Evolutionary conservation across 2,113 vertebrate species (phyloP).

Genomic region (Xiphorhynchus elegans): DNA sequence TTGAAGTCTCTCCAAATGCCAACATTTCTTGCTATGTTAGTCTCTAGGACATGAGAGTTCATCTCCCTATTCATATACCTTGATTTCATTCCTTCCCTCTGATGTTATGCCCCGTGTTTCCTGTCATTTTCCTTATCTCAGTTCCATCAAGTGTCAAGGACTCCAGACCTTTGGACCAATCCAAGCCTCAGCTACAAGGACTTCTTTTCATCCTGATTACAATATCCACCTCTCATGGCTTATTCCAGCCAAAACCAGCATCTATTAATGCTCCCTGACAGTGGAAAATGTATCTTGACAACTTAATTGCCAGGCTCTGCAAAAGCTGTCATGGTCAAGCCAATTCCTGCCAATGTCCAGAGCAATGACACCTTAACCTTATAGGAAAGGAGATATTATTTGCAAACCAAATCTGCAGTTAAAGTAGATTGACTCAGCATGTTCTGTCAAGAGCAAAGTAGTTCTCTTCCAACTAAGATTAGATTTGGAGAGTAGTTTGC

Average conservation of each 20-base stretch:
- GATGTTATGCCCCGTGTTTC: neutral
- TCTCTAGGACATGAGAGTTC: neutral
- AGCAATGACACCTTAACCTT: conserved; percentile 21
- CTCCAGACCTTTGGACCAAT: neutral
- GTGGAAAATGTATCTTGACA: conserved; percentile 40
- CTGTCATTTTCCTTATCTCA: neutral
- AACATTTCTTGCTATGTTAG: neutral
- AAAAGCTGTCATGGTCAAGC: conserved; percentile 40
- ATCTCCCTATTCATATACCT: neutral
- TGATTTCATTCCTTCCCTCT: neutral
- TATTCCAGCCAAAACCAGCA: neutral
- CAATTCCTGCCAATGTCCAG: conserved; percentile 40
- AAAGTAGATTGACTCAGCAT: conserved; percentile 5
- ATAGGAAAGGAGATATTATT: neutral
- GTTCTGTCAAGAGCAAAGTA: conserved; percentile 12
- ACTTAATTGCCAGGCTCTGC: conserved; percentile 32
- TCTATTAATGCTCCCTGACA: conserved; percentile 29
- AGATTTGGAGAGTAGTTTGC: neutral
- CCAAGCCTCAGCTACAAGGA: neutral
- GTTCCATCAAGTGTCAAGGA: neutral
- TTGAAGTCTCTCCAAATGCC: neutral
- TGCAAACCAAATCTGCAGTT: conserved; percentile 33
- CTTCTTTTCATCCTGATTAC: neutral
- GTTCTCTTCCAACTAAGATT: neutral
- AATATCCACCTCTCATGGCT: neutral